Percentiles rank a stretch among this genome's conserved stretches.
Evolutionary conservation across 1,140 invertebrate species (phyloP).

Genomic region (Drosophila azteca): DNA sequence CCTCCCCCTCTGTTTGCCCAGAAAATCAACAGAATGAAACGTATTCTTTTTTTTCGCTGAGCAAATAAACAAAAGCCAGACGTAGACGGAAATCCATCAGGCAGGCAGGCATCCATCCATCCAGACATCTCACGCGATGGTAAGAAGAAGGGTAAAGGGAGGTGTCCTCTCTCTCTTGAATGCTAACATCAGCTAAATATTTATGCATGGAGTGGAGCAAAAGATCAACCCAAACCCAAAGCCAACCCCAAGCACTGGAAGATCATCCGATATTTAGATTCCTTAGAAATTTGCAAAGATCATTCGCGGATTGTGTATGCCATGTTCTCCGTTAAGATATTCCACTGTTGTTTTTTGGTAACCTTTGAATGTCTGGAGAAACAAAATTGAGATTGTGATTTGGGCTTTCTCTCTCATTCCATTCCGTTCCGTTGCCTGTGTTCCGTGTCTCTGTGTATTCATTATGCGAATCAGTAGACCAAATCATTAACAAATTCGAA

Average conservation of each 20-base stretch:
- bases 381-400: constrained; percentile 6
- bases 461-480: constrained; percentile 63
- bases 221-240: constrained; percentile 30
- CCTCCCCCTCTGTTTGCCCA: too few species aligned
- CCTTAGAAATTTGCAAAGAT: constrained; percentile 48
- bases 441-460: constrained; percentile 24
- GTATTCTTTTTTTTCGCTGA: too few species aligned
- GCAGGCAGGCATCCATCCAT: constrained; percentile 1
- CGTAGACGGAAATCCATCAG: constrained; percentile 14
- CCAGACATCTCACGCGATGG: background rate
- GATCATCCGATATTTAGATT: constrained; percentile 39
- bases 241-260: constrained; percentile 4
- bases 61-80: constrained; percentile 4
- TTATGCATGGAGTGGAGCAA: constrained; percentile 66
- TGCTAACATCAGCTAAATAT: constrained; percentile 57
- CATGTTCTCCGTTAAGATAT: background rate
- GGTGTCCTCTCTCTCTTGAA: background rate
- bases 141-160: too few species aligned
- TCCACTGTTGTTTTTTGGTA: constrained; percentile 14
- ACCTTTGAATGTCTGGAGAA: constrained; percentile 11
- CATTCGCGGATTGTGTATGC: constrained; percentile 9
- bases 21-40: too few species aligned
- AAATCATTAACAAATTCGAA: constrained; percentile 57
- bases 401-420: constrained; percentile 22
- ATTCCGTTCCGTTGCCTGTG: background rate